A percentile compares a stretch with the other conserved stretches of the same genome.
Evolutionary conservation across 2,113 vertebrate species (phyloP).

Genomic region (Microcebus griseorufus): DNA sequence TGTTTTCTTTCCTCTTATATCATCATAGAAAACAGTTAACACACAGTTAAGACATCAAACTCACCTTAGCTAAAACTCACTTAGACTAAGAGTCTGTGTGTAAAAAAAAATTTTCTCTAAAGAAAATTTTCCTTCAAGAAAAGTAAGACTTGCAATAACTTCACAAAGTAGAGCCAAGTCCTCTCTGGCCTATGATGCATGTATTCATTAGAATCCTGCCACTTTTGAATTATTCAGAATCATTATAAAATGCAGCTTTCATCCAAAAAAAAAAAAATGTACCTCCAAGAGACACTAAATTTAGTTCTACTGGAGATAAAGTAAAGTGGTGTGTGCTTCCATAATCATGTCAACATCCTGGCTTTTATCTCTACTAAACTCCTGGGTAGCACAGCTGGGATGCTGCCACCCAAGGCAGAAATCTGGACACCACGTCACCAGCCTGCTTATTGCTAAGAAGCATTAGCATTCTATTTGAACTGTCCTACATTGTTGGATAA

Average conservation of each 20-base stretch:
- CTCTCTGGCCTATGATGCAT: not conserved
- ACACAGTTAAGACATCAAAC: not conserved
- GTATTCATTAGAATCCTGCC: conserved; percentile 51
- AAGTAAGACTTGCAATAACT: conserved; percentile 21
- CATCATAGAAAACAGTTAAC: not conserved
- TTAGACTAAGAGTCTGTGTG: not conserved
- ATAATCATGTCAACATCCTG: conserved; percentile 39
- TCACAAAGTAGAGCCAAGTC: conserved; percentile 49
- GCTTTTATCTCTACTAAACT: conserved; percentile 59
- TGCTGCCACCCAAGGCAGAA: conserved; percentile 40
- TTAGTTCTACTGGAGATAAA: conserved; percentile 39
- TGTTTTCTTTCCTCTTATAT: not conserved
- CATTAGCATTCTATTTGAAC: not conserved
- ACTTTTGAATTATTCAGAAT: conserved; percentile 72
- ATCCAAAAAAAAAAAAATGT: conserved; percentile 48
- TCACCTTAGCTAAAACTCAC: not conserved
- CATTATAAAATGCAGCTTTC: conserved; percentile 51
- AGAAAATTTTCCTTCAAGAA: not conserved
- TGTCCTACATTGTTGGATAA: not conserved
- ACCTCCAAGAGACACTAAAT: conserved; percentile 61
- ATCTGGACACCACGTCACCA: not conserved
- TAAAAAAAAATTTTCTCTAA: conserved; percentile 5
- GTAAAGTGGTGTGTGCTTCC: not conserved
- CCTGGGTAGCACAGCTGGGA: not conserved
- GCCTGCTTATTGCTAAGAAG: conserved; percentile 23